Percentiles rank a stretch among this genome's conserved stretches.
Conservation (phyloP, 2,113 vertebrate species). For the Pleuronectes platessa region DNA sequence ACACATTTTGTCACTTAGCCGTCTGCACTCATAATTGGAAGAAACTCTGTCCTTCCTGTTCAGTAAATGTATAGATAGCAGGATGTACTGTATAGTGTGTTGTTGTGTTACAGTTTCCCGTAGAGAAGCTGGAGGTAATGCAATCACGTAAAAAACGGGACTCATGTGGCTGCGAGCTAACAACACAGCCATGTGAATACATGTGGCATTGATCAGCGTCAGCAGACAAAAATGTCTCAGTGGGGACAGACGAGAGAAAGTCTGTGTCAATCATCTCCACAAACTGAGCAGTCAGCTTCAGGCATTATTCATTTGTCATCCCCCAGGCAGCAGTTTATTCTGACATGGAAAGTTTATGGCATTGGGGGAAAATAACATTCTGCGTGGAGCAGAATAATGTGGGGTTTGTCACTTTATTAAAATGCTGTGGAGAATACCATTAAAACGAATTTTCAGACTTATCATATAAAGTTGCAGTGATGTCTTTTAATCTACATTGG, state of each 20-base stretch:
- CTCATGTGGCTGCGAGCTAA: slow-evolving; percentile 57
- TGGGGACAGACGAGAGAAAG: slow-evolving; percentile 48
- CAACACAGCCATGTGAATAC: slow-evolving; percentile 61
- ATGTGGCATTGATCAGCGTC: slow-evolving; percentile 77
- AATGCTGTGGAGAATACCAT: slow-evolving; percentile 8
- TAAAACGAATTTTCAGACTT: slow-evolving; percentile 1
- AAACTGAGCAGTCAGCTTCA: slow-evolving; percentile 33
- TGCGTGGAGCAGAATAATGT: slow-evolving; percentile 5
- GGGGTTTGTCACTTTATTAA: slow-evolving; percentile 4
- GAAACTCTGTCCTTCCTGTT: neutral
- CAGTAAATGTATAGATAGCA: neutral
- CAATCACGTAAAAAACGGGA: slow-evolving; percentile 70
- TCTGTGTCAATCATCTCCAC: slow-evolving; percentile 66
- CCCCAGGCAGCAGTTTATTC: slow-evolving; percentile 46
- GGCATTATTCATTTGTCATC: slow-evolving; percentile 38
- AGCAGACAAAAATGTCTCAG: slow-evolving; percentile 54
- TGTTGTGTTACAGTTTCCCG: slow-evolving; percentile 16
- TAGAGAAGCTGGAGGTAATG: slow-evolving; percentile 61
- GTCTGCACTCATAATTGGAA: neutral
- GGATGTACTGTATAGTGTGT: slow-evolving; percentile 7
- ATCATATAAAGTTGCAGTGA: neutral
- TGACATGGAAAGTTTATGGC: slow-evolving; percentile 36
- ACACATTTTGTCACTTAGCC: neutral
- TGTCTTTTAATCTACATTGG: slow-evolving; percentile 4
- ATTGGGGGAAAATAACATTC: slow-evolving; percentile 12